phyloP scores from a whole-genome alignment of 2,797 vertebrate genomes.

The Lepus oiostolus region DNA sequence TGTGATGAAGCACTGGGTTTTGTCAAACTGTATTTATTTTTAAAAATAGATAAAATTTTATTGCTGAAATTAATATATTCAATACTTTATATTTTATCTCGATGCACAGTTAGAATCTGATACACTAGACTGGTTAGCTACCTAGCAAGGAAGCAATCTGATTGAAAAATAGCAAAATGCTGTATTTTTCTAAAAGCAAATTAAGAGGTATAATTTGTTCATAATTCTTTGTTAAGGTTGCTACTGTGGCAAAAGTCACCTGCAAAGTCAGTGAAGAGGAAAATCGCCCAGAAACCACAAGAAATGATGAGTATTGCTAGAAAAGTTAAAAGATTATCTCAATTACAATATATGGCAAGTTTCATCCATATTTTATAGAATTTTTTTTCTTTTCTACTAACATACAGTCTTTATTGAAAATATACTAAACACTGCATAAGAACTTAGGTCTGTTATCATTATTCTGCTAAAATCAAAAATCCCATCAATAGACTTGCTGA shows the following conservation, averaged over 20 bases:
- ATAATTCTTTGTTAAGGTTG: neutral
- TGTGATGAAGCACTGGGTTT: neutral
- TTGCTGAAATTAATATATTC: neutral
- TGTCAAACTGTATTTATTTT: neutral
- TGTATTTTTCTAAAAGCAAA: neutral
- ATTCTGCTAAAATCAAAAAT: constrained; percentile 41
- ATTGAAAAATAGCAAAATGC: neutral
- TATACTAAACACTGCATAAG: neutral
- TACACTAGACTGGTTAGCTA: neutral
- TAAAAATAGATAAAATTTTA: neutral
- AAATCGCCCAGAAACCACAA: neutral
- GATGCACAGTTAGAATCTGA: neutral
- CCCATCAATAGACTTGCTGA: neutral
- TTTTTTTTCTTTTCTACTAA: neutral
- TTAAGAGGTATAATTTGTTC: neutral
- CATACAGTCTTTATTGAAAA: neutral
- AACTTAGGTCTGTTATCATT: neutral
- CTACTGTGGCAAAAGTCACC: neutral
- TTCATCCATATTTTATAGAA: neutral
- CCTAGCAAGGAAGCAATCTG: neutral
- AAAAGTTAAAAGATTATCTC: neutral
- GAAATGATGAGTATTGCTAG: neutral
- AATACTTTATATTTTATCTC: neutral
- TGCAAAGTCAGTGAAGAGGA: neutral
- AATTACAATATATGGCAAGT: neutral